phyloP scores from a whole-genome alignment of 2,888 invertebrate genomes.

The Phyto melanocephala region DNA sequence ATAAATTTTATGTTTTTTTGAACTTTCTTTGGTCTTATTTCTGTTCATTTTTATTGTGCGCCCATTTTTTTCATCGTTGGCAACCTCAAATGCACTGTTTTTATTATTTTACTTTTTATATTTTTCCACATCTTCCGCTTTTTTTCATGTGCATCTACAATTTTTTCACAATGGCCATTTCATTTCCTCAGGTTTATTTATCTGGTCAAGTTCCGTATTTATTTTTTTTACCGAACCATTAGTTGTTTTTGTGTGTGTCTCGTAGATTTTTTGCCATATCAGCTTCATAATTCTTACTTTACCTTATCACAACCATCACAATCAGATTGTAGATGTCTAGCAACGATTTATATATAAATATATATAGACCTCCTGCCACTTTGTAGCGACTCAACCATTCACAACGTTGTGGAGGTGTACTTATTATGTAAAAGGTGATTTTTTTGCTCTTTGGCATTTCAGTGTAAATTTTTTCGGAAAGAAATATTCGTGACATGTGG shows the following conservation, averaged over 20 bases:
- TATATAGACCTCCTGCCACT: background rate
- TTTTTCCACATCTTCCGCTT: background rate
- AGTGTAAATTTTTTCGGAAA: too few species aligned
- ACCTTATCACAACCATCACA: constrained; percentile 40
- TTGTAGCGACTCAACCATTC: too few species aligned
- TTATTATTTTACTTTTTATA: background rate
- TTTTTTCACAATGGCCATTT: constrained; percentile 35
- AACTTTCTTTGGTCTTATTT: constrained; percentile 33
- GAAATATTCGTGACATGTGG: too few species aligned
- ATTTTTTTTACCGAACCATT: background rate
- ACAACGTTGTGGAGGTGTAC: too few species aligned
- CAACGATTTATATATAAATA: constrained; percentile 24
- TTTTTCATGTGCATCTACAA: background rate
- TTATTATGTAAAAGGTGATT: too few species aligned
- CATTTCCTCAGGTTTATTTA: constrained; percentile 31
- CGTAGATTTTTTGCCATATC: background rate
- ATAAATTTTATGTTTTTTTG: constrained; percentile 46
- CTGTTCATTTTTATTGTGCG: constrained; percentile 43
- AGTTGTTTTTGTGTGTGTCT: background rate
- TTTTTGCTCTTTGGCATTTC: too few species aligned
- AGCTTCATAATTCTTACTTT: constrained; percentile 57
- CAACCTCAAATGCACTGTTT: constrained; percentile 40
- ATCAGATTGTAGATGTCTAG: constrained; percentile 30
- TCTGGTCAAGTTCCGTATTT: constrained; percentile 31
- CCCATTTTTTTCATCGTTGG: constrained; percentile 27